These are phyloP conservation scores for Drosophila phalerata DNA, from an alignment of 2,888 invertebrate genomes.

Conservation along the genomic window DNA sequence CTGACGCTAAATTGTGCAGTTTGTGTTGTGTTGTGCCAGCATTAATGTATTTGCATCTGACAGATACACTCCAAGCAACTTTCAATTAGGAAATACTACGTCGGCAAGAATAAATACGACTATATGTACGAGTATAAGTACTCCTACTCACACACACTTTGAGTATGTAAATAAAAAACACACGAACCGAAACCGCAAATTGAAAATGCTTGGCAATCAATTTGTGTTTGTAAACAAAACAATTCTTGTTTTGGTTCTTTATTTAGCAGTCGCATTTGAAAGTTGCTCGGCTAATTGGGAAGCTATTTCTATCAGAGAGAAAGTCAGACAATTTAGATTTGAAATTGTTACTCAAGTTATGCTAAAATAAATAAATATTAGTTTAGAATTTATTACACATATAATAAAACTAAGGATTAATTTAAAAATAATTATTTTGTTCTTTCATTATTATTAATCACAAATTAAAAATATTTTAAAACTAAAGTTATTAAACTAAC, in stretches of 20 bases:
- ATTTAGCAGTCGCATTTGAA: slow-evolving; percentile 13
- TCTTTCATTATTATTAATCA: too few relatives aligned
- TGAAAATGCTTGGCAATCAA: slow-evolving; percentile 51
- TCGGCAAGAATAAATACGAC: neutral
- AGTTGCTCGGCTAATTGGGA: slow-evolving; percentile 28
- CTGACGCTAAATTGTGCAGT: slow-evolving; percentile 53
- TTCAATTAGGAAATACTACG: slow-evolving; percentile 47
- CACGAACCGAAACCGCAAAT: slow-evolving; percentile 24
- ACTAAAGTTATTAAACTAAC: too few relatives aligned
- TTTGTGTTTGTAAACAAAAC: slow-evolving; percentile 66
- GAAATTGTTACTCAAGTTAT: neutral
- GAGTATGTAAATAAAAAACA: slow-evolving; percentile 33
- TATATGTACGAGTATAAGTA: neutral
- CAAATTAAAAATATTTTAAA: too few relatives aligned
- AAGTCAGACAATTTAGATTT: neutral
- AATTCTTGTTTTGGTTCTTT: slow-evolving; percentile 20
- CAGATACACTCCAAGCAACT: slow-evolving; percentile 54
- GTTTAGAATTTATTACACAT: neutral
- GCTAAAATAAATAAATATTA: neutral
- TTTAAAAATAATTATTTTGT: too few relatives aligned
- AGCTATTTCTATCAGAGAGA: neutral
- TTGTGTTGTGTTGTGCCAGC: slow-evolving; percentile 8
- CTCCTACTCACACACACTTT: slow-evolving; percentile 10
- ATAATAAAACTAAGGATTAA: too few relatives aligned
- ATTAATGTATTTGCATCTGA: slow-evolving; percentile 47